Conservation (phyloP, 2,113 vertebrate genomes). For the Chaetura pelagica region DNA sequence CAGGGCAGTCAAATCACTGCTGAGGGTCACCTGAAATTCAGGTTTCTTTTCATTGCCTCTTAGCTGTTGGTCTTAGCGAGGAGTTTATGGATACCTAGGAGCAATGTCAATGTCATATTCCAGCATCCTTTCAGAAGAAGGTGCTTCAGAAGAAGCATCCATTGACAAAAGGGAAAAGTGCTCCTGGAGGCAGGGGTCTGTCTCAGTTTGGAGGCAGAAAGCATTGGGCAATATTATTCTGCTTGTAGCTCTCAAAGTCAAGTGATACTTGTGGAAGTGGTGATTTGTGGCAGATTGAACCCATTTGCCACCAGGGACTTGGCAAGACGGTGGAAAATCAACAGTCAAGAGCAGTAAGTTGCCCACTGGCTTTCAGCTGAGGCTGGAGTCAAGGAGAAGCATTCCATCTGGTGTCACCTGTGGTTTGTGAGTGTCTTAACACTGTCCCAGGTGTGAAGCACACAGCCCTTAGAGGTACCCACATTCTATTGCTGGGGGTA, state of each 20-base stretch:
- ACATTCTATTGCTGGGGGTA: not conserved
- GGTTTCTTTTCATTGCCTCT: not conserved
- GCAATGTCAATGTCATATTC: rapidly evolving
- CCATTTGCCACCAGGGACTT: not conserved
- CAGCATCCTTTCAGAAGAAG: not conserved
- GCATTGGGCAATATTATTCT: not conserved
- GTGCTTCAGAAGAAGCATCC: not conserved
- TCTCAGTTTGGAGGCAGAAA: not conserved
- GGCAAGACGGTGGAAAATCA: not conserved
- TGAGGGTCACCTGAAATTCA: not conserved
- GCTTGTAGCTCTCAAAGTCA: not conserved
- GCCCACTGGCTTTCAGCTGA: not conserved
- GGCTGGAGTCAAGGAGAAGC: not conserved
- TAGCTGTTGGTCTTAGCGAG: not conserved
- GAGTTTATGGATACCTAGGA: not conserved
- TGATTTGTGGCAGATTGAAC: not conserved
- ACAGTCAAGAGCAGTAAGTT: not conserved
- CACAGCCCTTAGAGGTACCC: not conserved
- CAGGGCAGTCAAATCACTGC: not conserved
- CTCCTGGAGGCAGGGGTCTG: not conserved
- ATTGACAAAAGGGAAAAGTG: not conserved
- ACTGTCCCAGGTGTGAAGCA: not conserved
- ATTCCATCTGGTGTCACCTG: not conserved
- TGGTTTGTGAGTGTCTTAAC: not conserved
- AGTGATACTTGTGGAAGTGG: rapidly evolving